Percentiles rank a stretch among this genome's conserved stretches.
Evolutionary conservation across 2,113 vertebrate genomes (phyloP).

Genomic region (Piprites chloris): DNA sequence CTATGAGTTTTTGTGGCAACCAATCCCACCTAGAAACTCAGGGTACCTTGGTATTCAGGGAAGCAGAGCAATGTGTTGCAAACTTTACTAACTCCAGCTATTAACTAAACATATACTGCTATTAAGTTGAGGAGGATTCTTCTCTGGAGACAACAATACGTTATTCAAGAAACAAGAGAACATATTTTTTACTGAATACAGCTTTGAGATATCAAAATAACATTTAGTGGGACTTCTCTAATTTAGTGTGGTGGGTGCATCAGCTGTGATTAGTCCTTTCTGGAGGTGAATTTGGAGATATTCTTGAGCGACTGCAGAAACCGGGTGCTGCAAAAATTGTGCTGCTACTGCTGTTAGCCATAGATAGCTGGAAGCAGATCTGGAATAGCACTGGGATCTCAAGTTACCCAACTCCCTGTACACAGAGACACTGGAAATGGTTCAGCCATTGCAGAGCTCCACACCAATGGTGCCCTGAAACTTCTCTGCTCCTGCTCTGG

Average conservation of each 20-base stretch:
- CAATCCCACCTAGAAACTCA: not conserved
- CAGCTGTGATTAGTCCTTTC: not conserved
- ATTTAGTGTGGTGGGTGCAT: not conserved
- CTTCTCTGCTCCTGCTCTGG: not conserved
- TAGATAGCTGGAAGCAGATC: not conserved
- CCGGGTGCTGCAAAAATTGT: not conserved
- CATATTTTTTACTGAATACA: not conserved
- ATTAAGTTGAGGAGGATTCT: not conserved
- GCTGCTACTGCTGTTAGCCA: not conserved
- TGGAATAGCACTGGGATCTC: not conserved
- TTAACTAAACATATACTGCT: not conserved
- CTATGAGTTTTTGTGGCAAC: not conserved
- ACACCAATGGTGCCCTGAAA: accelerated
- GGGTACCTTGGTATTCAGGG: not conserved
- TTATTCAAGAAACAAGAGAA: not conserved
- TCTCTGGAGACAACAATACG: not conserved
- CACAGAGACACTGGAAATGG: not conserved
- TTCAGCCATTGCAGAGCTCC: not conserved
- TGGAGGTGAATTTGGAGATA: not conserved
- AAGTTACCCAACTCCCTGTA: accelerated
- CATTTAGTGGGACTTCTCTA: not conserved
- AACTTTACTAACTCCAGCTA: not conserved
- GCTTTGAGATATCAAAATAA: not conserved
- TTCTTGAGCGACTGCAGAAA: not conserved
- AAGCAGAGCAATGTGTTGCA: not conserved